Evolutionary conservation across 1,140 invertebrate genomes (phyloP), one percentile per base, ranked within the genome.

Genomic region (Telenomus remus): DNA sequence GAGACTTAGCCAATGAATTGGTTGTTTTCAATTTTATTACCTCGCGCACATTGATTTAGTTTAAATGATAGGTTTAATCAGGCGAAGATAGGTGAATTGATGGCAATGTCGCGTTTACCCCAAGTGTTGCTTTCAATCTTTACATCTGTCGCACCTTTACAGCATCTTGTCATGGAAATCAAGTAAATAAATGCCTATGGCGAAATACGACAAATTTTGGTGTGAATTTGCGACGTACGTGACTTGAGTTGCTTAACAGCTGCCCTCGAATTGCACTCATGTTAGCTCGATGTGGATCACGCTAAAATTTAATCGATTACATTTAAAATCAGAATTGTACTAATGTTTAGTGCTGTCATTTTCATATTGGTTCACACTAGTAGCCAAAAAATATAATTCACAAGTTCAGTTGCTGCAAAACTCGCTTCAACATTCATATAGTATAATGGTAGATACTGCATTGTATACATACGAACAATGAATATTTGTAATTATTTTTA

Each of bases 141-240:
- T 48, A 0, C 46, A 35, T 13, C 4, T 12, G 46, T 9, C 0
- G 39, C 14, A 44, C 7, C 50, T 8, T 27, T 43, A 11, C 44
- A 37, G 1, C 2, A 15, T 13, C 55, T 63, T 60, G 51, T 70
- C 56, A 57, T 71, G 63, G 35, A 68, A 71, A 76, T 76, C 66
- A 34, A 76, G 70, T 76, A 76, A 76, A 76, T 70, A 70, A 53
- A 76, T 71, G 74, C 71, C 61, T 42, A 63, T 15, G 19, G 39
- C n/a, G 68, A 76, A 76, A 55, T 71, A 57, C 66, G 68, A 76
- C 61, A 61, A 71, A 76, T 71, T 76, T 76, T 47, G 56, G 47
- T 60, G 73, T 55, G 57, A 71, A 57, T 70, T 70, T 27, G 61
- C 66, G 61, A 65, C 66, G 66, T 76, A 76, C 74, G 74, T 76